These are phyloP conservation scores for Parus major DNA, from an alignment of 2,113 vertebrate species.

Conservation along the genomic window DNA sequence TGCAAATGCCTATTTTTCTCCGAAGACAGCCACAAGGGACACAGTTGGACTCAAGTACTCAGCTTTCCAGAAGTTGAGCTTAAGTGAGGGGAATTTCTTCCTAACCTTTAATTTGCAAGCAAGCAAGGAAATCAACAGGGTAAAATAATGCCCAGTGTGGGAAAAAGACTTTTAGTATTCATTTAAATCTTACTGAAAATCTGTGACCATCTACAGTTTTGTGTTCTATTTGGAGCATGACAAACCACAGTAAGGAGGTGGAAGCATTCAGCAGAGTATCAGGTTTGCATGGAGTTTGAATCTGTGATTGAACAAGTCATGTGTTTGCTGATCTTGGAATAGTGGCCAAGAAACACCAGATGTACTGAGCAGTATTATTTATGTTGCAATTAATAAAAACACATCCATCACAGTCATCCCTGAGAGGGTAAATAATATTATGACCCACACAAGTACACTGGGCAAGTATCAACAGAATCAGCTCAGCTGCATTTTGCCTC, in stretches of 20 bases:
- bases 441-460: conserved; percentile 1
- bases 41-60: neutral
- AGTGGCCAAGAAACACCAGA: conserved; percentile 59
- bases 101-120: neutral
- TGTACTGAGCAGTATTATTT: conserved; percentile 50
- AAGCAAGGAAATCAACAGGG: neutral
- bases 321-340: conserved; percentile 52
- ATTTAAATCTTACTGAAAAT: neutral
- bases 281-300: neutral
- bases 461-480: conserved; percentile 44
- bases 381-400: conserved; percentile 58
- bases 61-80: neutral
- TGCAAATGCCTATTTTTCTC: neutral
- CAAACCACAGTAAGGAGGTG: neutral
- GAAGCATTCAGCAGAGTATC: neutral
- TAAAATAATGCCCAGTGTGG: neutral
- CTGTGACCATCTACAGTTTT: neutral
- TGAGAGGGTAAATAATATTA: conserved; percentile 29
- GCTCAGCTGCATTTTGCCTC: conserved; percentile 1
- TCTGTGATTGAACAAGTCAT: neutral
- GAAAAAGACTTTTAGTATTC: neutral
- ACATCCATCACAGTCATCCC: conserved; percentile 35
- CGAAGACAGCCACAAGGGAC: neutral
- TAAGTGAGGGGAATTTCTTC: neutral
- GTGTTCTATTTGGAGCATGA: neutral